Evolutionary conservation across 2,797 vertebrate species (phyloP).

Genomic region (Sebastes aleutianus): DNA sequence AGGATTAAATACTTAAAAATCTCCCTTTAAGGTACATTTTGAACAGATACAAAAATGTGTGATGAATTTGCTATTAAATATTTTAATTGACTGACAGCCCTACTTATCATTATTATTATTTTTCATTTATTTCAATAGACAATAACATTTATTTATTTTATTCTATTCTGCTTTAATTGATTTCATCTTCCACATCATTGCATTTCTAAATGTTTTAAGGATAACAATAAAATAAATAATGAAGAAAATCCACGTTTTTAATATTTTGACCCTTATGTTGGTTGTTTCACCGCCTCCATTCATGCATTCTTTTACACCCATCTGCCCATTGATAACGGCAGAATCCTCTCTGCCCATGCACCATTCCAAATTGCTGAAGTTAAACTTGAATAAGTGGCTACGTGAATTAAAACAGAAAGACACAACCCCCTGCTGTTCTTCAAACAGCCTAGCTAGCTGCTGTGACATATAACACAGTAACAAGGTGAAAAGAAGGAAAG

Average conservation of each 20-base stretch:
- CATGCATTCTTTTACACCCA: not conserved
- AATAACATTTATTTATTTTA: not conserved
- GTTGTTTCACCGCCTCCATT: not conserved
- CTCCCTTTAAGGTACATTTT: too few relatives aligned
- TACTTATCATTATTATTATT: too few relatives aligned
- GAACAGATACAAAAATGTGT: too few relatives aligned
- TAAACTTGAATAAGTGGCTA: not conserved
- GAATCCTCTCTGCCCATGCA: not conserved
- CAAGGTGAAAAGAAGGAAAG: constrained; percentile 16
- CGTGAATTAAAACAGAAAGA: not conserved
- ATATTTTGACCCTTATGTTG: not conserved
- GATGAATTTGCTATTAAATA: too few relatives aligned
- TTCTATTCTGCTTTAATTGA: not conserved
- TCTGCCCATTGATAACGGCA: not conserved
- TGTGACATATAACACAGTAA: not conserved
- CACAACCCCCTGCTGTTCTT: not conserved
- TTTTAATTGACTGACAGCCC: too few relatives aligned
- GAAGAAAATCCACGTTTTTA: not conserved
- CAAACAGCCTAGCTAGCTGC: not conserved
- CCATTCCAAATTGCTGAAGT: not conserved
- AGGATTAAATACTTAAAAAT: too few relatives aligned
- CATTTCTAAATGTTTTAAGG: not conserved
- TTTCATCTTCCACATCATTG: not conserved
- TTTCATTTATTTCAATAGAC: not conserved
- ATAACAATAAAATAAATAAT: not conserved